Base-by-base conservation (phyloP, 2,797 vertebrate species). In the Moxostoma hubbsi region DNA sequence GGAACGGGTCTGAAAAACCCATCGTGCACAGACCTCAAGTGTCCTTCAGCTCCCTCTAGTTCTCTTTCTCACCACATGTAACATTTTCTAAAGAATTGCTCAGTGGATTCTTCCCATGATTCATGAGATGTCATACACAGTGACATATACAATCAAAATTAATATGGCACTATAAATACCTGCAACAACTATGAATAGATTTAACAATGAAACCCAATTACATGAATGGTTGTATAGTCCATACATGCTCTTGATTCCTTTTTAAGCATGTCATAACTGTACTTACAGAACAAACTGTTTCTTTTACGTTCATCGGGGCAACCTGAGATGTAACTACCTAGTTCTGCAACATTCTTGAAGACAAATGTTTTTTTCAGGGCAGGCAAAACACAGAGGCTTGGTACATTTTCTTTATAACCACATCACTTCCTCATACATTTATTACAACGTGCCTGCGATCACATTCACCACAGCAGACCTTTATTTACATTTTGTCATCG, bases 241-340 rank as follows among this genome's bases (percentile, higher is more conserved):
- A 2, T 9, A 59, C 47, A 79, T 16, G 7, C 15, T 67, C n/a
- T 43, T 59, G 45, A 67, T 61, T 77, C 55, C 16, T 64, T 16
- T 12, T 53, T 5, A 55, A 9, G 2, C 13, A 61, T 12, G 18
- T 59, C 74, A 65, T 45, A 47, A 49, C 9, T 63, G 3, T 47
- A 12, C 58, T 71, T 18, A 78, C 13, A 47, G 53, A 54, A 69
- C 36, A 73, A 55, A 65, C 54, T 7, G 49, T 75, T 80, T 67
- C 7, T 45, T 63, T 82, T 43, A 49, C 16, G 64, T 11, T 43
- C 13, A 51, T 71, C 10, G 1, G 49, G 12, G 6, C 57, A 54
- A 55, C 1, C 5, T 3, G 43, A 75, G 4, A 55, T 36, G 12
- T 5, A 64, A 55, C 12, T 7, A 49, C 11, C 36, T 18, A 62